A percentile compares a stretch with the other conserved stretches of the same genome.
Evolutionary conservation across 2,797 vertebrate genomes (phyloP).

Genomic region (Diplodus puntazzo): DNA sequence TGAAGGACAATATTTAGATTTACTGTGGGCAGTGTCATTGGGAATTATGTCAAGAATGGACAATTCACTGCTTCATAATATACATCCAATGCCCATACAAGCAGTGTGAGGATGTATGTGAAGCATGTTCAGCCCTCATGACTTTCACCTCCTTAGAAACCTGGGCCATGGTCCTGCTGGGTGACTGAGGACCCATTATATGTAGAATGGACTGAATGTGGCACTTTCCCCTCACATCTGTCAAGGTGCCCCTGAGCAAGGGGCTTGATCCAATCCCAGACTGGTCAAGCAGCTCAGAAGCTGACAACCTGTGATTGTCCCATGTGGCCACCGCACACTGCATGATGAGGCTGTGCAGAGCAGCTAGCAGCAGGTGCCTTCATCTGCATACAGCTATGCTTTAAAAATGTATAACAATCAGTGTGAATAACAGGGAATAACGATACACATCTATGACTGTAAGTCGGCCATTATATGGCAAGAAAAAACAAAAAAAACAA

Average conservation of each 20-base stretch:
- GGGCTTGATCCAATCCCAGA: neutral
- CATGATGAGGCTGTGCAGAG: neutral
- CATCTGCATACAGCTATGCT: neutral
- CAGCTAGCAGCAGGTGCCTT: neutral
- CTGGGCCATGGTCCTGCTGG: neutral
- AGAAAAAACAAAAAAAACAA: neutral
- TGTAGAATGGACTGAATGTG: neutral
- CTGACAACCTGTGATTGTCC: neutral
- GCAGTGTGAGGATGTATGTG: neutral
- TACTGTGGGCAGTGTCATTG: neutral
- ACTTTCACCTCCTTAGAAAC: neutral
- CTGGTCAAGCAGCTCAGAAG: neutral
- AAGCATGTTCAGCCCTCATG: neutral
- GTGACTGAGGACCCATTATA: neutral
- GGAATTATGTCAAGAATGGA: neutral
- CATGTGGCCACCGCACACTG: neutral
- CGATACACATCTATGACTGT: neutral
- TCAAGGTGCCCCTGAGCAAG: slow-evolving; percentile 29
- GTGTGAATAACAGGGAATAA: neutral
- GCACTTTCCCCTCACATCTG: neutral
- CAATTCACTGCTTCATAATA: neutral
- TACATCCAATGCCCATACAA: neutral
- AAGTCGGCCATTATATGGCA: neutral
- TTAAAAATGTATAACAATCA: too few species aligned
- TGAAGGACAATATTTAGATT: too few species aligned